phyloP scores from a whole-genome alignment of 1,140 invertebrate genomes.

The Muscidifurax raptorellus region DNA sequence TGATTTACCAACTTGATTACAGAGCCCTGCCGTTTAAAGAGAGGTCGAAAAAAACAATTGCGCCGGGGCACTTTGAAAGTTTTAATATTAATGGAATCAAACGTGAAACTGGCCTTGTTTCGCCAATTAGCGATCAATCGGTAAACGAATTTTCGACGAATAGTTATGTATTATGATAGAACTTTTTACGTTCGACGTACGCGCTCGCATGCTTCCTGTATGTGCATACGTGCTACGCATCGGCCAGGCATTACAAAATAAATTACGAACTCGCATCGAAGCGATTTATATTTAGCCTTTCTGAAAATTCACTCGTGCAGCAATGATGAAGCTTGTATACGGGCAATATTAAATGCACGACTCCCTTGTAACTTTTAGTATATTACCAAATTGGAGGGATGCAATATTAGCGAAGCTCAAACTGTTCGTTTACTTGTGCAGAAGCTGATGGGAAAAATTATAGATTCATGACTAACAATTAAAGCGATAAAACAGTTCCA shows the following conservation, averaged over 20 bases:
- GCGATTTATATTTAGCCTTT: constrained; percentile 35
- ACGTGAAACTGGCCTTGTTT: constrained; percentile 26
- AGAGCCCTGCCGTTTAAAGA: constrained; percentile 24
- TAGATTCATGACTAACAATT: background rate
- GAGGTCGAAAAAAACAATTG: constrained; percentile 46
- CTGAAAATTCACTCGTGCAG: background rate
- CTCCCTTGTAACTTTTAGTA: background rate
- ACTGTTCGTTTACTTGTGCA: background rate
- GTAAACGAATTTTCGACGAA: constrained; percentile 41
- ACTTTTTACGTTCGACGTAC: constrained; percentile 3
- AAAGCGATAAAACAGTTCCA: constrained; percentile 20
- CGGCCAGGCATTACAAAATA: background rate
- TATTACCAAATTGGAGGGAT: background rate
- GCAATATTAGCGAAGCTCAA: background rate
- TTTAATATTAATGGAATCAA: constrained; percentile 53
- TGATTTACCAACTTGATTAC: constrained; percentile 56
- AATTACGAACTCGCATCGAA: constrained; percentile 24
- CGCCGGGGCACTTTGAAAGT: constrained; percentile 40
- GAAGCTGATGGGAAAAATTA: background rate
- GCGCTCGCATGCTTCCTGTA: background rate
- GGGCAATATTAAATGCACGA: background rate
- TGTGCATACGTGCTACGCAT: background rate
- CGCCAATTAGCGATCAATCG: constrained; percentile 50
- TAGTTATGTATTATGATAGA: constrained; percentile 22
- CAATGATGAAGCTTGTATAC: background rate